Evolutionary conservation across 2,888 invertebrate species (phyloP).

Genomic region (Orthosia gothica): DNA sequence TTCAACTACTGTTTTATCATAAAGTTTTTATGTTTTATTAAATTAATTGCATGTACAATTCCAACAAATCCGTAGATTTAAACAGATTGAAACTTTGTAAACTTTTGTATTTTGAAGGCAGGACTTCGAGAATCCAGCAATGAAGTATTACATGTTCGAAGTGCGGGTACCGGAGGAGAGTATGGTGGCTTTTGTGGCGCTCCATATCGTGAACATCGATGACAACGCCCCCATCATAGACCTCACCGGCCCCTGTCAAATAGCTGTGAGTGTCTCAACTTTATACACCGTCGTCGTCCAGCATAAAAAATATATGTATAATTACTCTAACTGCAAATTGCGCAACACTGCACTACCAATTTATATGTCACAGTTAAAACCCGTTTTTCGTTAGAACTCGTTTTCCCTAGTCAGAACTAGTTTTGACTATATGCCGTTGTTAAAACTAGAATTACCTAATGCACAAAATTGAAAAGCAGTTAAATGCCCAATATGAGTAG

Average conservation of each 20-base stretch:
- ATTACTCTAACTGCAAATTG: too few relatives aligned
- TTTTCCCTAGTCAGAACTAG: too few relatives aligned
- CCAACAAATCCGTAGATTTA: background rate
- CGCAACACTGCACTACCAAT: too few relatives aligned
- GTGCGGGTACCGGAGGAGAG: slow-evolving; percentile 73
- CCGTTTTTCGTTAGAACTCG: too few relatives aligned
- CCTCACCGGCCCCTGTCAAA: slow-evolving; percentile 82
- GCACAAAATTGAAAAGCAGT: too few relatives aligned
- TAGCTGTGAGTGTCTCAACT: slow-evolving; percentile 81
- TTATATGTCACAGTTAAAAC: too few relatives aligned
- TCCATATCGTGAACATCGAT: slow-evolving; percentile 89
- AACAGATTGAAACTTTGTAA: background rate
- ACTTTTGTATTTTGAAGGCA: slow-evolving; percentile 78
- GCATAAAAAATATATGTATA: too few relatives aligned
- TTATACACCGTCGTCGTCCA: background rate
- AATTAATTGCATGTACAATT: background rate
- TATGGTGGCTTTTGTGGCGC: slow-evolving; percentile 79
- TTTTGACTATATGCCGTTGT: too few relatives aligned
- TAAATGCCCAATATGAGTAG: too few relatives aligned
- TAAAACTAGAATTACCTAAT: too few relatives aligned
- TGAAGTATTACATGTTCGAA: slow-evolving; percentile 86
- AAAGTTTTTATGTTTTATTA: background rate
- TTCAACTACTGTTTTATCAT: background rate
- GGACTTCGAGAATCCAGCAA: slow-evolving; percentile 89
- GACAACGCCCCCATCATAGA: slow-evolving; percentile 90